These are phyloP conservation scores for Tortricodes alternella DNA, from an alignment of 2,888 invertebrate species.

Conservation along the genomic window DNA sequence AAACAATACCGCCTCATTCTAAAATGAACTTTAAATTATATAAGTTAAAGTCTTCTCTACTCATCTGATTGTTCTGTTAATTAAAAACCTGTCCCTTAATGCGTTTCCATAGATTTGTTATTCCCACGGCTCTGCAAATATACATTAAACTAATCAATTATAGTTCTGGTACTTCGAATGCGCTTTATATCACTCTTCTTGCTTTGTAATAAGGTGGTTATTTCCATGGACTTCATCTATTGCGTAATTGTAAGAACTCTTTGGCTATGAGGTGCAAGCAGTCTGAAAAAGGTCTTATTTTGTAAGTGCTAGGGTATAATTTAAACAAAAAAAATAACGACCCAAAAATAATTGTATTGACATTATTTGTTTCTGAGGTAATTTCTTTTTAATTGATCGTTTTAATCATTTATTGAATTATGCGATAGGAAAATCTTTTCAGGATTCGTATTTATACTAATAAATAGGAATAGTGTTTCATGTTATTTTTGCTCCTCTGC, in stretches of 20 bases:
- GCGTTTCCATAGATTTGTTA: slow-evolving; percentile 28
- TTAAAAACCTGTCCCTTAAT: slow-evolving; percentile 30
- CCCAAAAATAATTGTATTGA: too few species aligned
- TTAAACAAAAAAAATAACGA: too few species aligned
- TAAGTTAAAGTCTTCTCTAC: not conserved
- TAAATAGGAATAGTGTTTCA: too few species aligned
- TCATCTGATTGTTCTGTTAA: slow-evolving; percentile 5
- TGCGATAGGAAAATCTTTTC: not conserved
- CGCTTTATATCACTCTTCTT: not conserved
- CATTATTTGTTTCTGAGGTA: slow-evolving; percentile 6
- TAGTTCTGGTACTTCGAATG: not conserved
- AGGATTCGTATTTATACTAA: too few species aligned
- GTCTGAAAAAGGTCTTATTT: too few species aligned
- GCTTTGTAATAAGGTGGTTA: not conserved
- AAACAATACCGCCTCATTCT: not conserved
- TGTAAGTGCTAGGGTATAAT: too few species aligned
- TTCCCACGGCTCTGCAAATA: slow-evolving; percentile 29
- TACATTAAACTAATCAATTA: slow-evolving; percentile 8
- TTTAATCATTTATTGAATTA: not conserved
- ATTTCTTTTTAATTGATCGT: not conserved
- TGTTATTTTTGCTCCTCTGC: too few species aligned
- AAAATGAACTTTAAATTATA: not conserved
- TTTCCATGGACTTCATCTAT: not conserved
- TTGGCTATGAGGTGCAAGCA: too few species aligned
- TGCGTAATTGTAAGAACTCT: not conserved